Evolutionary conservation across 2,797 vertebrate species (phyloP).

Genomic region (Pristis pectinata): DNA sequence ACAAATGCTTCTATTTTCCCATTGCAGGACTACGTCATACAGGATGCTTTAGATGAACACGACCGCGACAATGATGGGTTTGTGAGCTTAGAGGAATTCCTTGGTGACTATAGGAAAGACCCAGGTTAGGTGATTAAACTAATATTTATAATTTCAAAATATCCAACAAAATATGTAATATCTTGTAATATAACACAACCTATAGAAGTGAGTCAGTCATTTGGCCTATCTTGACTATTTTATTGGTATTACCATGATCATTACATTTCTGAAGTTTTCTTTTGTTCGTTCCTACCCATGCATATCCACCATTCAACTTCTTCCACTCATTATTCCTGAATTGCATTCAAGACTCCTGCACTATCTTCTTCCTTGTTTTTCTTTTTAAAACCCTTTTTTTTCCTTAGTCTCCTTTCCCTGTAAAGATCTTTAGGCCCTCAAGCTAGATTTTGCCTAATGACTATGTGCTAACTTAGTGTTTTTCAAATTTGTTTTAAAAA

Average conservation of each 20-base stretch:
- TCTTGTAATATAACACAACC: neutral
- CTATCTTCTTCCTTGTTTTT: neutral
- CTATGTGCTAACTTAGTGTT: neutral
- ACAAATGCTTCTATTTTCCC: neutral
- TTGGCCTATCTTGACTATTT: neutral
- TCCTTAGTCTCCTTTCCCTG: neutral
- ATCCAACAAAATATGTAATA: neutral
- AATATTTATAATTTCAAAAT: neutral
- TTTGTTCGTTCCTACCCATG: neutral
- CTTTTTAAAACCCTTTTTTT: neutral
- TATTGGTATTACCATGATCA: neutral
- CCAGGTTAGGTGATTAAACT: conserved; percentile 64
- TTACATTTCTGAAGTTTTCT: neutral
- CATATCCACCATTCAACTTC: neutral
- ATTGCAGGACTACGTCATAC: conserved; percentile 77
- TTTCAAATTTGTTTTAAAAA: neutral
- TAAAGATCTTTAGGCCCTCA: neutral
- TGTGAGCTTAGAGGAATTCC: conserved; percentile 83
- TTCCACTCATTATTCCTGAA: neutral
- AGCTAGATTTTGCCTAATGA: neutral
- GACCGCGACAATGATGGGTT: conserved; percentile 81
- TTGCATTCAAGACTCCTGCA: neutral
- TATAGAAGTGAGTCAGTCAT: neutral
- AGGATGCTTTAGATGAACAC: conserved; percentile 86
- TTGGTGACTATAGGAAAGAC: conserved; percentile 76